Percentiles rank a stretch among this genome's conserved stretches.
phyloP scores from a whole-genome alignment of 2,888 invertebrate genomes.

The Acanthosepion pharaonis region DNA sequence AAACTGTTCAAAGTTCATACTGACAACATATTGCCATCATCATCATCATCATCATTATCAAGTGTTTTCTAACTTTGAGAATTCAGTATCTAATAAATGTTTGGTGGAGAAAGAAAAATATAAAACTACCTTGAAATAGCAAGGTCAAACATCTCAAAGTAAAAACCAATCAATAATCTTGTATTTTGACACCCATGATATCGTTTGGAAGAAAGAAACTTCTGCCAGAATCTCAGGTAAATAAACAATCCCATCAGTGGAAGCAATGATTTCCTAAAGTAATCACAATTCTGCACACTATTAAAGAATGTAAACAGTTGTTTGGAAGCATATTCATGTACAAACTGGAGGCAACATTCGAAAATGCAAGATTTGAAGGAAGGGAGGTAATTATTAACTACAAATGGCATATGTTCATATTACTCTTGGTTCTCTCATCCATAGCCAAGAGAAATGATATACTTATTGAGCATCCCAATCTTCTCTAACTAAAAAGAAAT shows the following conservation, averaged over 20 bases:
- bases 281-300: background rate
- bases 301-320: background rate
- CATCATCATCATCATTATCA: background rate
- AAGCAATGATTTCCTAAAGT: background rate
- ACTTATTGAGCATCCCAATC: background rate
- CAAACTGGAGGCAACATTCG: background rate
- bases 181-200: background rate
- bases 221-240: background rate
- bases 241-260: background rate
- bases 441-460: background rate
- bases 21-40: background rate
- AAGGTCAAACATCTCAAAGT: background rate
- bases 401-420: background rate
- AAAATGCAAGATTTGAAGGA: background rate
- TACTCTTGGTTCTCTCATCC: background rate
- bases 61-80: background rate
- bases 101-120: background rate
- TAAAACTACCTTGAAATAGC: background rate
- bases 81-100: background rate
- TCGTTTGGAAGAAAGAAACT: background rate
- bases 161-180: slow-evolving; percentile 2
- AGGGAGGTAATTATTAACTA: background rate
- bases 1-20: background rate
- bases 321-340: background rate
- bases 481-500: background rate